A percentile compares a stretch with the other conserved stretches of the same genome.
phyloP scores from a whole-genome alignment of 2,797 vertebrate species.

The Lacerta agilis region DNA sequence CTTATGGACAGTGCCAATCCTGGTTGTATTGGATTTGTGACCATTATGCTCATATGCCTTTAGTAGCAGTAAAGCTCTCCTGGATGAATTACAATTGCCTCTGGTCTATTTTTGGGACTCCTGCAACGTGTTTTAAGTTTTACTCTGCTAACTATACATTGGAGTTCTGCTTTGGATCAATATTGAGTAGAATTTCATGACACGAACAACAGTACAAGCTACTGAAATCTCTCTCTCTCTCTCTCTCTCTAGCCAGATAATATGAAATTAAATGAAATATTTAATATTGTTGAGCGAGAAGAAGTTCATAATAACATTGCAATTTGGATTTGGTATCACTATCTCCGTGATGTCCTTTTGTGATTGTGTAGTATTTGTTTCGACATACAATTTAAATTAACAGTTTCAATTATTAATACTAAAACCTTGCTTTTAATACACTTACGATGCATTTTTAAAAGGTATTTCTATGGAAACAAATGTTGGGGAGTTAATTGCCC shows the following conservation, averaged over 20 bases:
- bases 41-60: no score
- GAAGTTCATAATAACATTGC: conserved; percentile 11
- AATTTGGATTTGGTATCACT: background rate
- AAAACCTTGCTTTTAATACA: background rate
- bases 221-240: no score
- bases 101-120: no score
- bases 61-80: no score
- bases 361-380: background rate
- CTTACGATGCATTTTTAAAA: background rate
- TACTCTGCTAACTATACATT: no score
- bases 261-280: background rate
- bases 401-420: conserved; percentile 22
- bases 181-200: no score
- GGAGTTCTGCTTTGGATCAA: no score
- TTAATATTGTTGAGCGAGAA: background rate
- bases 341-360: background rate
- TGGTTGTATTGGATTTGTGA: no score
- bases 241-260: background rate
- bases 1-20: no score
- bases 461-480: background rate
- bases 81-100: no score
- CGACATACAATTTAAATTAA: background rate
- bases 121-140: no score
- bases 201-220: no score
- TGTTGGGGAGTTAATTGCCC: background rate